phyloP scores from a whole-genome alignment of 30 jellyfish, hydroid and myxozoan species.

The Euphysa ruthae region DNA sequence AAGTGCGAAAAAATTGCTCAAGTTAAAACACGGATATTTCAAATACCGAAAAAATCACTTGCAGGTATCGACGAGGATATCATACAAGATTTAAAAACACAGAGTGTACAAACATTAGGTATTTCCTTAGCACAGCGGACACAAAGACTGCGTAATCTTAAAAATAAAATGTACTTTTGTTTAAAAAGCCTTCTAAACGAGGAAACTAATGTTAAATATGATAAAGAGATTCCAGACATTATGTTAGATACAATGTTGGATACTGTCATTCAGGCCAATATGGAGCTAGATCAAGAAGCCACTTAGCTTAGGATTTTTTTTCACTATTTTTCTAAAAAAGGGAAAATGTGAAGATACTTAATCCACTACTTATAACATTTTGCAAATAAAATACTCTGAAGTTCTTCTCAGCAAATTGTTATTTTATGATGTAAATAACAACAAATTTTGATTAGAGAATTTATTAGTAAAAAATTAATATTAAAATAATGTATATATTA shows the following conservation, averaged over 20 bases:
- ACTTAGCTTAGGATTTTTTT: neutral
- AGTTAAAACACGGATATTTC: neutral
- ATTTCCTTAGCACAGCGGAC: constrained; percentile 45
- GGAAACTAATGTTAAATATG: neutral
- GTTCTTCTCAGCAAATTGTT: no score
- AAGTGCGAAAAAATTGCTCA: neutral
- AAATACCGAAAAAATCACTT: neutral
- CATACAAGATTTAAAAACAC: constrained; percentile 13
- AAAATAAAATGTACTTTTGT: constrained; percentile 20
- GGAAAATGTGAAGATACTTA: no score
- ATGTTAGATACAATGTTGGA: neutral
- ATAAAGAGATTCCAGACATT: neutral
- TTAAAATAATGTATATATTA: no score
- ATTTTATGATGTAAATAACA: no score
- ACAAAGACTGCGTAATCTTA: constrained; percentile 73
- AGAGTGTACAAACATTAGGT: constrained; percentile 2
- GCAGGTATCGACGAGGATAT: constrained; percentile 16
- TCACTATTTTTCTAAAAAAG: no score
- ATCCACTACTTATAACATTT: no score
- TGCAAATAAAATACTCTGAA: no score
- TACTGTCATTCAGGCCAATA: neutral
- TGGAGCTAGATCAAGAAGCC: constrained; percentile 4
- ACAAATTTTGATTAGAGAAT: no score
- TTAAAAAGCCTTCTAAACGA: neutral
- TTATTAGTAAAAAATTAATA: no score